phyloP scores from a whole-genome alignment of 1,140 invertebrate species.

The Neodiprion lecontei region DNA sequence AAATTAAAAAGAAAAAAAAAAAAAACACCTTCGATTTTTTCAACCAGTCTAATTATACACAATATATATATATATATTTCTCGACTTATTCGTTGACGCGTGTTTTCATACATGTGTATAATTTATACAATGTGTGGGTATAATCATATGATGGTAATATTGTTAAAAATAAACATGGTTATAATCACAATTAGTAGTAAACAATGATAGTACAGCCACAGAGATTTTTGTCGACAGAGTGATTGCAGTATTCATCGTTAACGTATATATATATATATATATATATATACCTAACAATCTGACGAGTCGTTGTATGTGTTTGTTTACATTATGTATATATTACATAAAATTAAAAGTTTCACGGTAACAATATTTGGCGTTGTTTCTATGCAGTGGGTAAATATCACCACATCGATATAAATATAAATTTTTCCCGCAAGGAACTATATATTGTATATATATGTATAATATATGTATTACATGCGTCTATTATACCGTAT shows the following conservation, averaged over 20 bases:
- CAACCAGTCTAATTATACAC: constrained; percentile 18
- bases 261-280: background rate
- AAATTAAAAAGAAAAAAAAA: no score
- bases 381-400: no score
- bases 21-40: no score
- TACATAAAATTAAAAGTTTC: constrained; percentile 1
- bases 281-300: background rate
- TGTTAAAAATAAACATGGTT: constrained; percentile 32
- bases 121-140: background rate
- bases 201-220: constrained; percentile 53
- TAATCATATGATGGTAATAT: constrained; percentile 7
- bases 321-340: background rate
- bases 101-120: constrained; percentile 4
- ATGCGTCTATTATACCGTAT: no score
- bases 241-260: constrained; percentile 49
- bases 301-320: background rate
- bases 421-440: no score
- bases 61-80: constrained; percentile 14
- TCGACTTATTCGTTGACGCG: background rate
- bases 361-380: background rate
- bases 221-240: constrained; percentile 39
- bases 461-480: no score
- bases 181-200: constrained; percentile 49
- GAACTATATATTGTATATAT: no score
- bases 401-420: no score